These are phyloP conservation scores for Pollenia angustigena DNA, from an alignment of 2,888 invertebrate species.

Conservation along the genomic window DNA sequence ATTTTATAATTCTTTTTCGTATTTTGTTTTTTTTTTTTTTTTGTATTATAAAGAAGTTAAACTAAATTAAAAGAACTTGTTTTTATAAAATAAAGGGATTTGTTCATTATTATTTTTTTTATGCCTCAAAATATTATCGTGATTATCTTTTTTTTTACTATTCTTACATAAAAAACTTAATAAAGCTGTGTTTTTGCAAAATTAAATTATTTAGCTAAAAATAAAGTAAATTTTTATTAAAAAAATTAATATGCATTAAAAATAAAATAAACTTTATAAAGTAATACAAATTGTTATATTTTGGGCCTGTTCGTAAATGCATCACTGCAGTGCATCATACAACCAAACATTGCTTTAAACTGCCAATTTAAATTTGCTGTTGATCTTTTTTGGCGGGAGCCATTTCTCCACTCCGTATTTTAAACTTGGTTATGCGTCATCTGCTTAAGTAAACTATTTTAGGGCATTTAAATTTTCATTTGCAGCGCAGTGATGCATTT, in stretches of 20 bases:
- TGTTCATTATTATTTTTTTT: slow-evolving; percentile 5
- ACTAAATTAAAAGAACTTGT: slow-evolving; percentile 58
- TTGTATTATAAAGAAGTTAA: slow-evolving; percentile 45
- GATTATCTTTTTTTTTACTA: not conserved
- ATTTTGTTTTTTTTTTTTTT: not conserved
- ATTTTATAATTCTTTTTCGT: slow-evolving; percentile 41
- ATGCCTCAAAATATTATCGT: slow-evolving; percentile 28
- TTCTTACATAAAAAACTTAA: slow-evolving; percentile 32
- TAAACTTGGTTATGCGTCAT: no score
- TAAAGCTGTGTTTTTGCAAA: slow-evolving; percentile 41
- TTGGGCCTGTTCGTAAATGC: no score
- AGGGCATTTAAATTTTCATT: no score
- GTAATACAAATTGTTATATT: not conserved
- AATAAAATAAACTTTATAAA: slow-evolving; percentile 18
- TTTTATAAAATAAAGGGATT: slow-evolving; percentile 16
- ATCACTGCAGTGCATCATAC: no score
- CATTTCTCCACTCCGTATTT: no score
- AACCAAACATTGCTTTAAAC: no score
- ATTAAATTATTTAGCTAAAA: slow-evolving; percentile 41
- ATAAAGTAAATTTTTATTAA: slow-evolving; percentile 23
- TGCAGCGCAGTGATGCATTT: no score
- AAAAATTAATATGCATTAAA: not conserved
- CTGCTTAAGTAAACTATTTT: no score
- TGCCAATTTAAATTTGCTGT: no score
- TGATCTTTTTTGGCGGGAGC: no score